Evolutionary conservation across 2,888 invertebrate genomes (phyloP).

Genomic region (Cloeon dipterum): DNA sequence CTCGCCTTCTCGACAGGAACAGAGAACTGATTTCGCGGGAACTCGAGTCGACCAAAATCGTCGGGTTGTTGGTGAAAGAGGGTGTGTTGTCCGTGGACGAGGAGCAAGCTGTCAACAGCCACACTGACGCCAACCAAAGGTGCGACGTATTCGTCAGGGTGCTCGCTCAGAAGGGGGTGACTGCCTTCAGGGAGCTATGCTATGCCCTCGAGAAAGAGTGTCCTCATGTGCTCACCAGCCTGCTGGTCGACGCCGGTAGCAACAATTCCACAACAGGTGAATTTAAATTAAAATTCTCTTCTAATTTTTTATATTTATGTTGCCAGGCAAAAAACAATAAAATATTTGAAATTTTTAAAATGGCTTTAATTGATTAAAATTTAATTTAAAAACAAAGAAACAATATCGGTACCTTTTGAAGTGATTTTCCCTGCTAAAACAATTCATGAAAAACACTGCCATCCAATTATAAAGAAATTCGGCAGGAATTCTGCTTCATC

Average conservation of each 20-base stretch:
- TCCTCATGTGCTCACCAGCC: constrained; percentile 14
- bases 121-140: neutral
- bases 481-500: too few species aligned
- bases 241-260: constrained; percentile 15
- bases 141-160: constrained; percentile 14
- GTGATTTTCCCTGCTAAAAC: too few species aligned
- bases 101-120: neutral
- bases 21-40: neutral
- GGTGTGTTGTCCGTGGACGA: neutral
- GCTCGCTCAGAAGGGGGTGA: constrained; percentile 15
- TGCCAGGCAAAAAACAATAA: too few species aligned
- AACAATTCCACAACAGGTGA: constrained; percentile 10
- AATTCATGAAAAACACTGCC: too few species aligned
- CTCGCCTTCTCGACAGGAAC: neutral
- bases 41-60: neutral
- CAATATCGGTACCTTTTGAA: too few species aligned
- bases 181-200: constrained; percentile 15
- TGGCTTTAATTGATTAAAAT: too few species aligned
- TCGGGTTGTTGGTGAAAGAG: neutral
- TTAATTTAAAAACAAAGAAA: too few species aligned
- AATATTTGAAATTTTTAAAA: too few species aligned
- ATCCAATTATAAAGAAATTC: too few species aligned
- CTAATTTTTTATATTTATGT: too few species aligned
- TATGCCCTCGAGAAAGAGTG: constrained; percentile 15
- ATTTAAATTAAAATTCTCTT: too few species aligned